Base-by-base conservation (phyloP, 2,797 vertebrate species). In the Scolopax bukidnonensis region DNA sequence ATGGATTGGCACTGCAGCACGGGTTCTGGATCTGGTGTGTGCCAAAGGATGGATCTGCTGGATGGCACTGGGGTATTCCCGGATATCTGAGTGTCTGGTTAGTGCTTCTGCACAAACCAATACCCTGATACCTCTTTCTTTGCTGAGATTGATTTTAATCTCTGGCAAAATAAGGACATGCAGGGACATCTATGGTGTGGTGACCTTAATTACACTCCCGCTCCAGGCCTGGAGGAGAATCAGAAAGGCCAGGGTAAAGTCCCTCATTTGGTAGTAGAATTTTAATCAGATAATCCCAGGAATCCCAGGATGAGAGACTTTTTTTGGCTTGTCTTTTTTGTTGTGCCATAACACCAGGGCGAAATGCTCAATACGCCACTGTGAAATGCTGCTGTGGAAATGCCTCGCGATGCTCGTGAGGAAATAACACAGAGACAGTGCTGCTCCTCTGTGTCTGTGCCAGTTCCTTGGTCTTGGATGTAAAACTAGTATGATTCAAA, bases 201-300 rank as follows among this genome's bases (percentile, higher is more conserved):
- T 89, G 77, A 79, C 81, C 83, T 90, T 79, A 85, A 93, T 85
- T 94, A 89, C 94, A 81, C 70, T 84, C 59, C 75, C 0, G 2
- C 11, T 68, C n/a, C 32, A 23, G 2, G 27, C 56, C 60, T 90
- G 20, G 25, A 79, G 10, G 15, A 82, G 17, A 32, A 40, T 59
- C 21, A n/a, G 56, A 81, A 82, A 87, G 61, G 45, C 74, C 51
- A n/a, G 59, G 63, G 16, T 77, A 82, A 93, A 91, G 89, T 94
- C 57, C 43, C 16, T 48, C 32, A 16, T 87, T 77, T 79, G 75
- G 28, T 71, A 28, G 75, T n/a, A 75, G 50, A 87, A 67, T 71
- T 92, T 96, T 89, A 89, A 87, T 83, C 90, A 43, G 87, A 25
- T 74, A 63, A 87, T 87, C 64, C 48, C 71, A 78, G 50, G 63